Conservation (phyloP, 2,888 invertebrate species). For the Linnaemya vulpina region DNA sequence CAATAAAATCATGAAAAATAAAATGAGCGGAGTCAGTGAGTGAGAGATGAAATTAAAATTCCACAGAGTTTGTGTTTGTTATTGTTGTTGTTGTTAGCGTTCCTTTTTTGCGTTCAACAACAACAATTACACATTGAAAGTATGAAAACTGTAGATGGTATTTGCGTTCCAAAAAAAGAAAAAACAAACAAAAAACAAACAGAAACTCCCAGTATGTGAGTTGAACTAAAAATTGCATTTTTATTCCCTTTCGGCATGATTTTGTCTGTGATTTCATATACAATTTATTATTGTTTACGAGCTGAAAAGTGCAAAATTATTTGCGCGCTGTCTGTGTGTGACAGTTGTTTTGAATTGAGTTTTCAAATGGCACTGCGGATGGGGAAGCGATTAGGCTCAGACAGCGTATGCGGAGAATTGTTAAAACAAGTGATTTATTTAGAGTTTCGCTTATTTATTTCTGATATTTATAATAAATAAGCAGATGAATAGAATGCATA, state of each 20-base stretch:
- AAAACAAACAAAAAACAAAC: conserved; percentile 16
- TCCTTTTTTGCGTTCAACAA: conserved; percentile 38
- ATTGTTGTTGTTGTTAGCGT: not conserved
- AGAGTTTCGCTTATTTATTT: not conserved
- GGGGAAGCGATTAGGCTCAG: not conserved
- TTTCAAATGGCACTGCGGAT: conserved; percentile 15
- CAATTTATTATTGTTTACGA: conserved; percentile 58
- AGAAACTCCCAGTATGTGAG: conserved; percentile 15
- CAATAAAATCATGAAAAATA: conserved; percentile 11
- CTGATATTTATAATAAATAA: not conserved
- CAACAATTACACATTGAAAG: conserved; percentile 25
- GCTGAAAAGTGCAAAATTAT: conserved; percentile 46
- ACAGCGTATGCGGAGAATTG: not conserved
- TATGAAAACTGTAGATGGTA: not conserved
- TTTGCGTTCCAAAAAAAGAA: not conserved
- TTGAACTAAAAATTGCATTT: conserved; percentile 51
- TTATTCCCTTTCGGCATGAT: conserved; percentile 63
- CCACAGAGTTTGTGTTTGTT: conserved; percentile 51
- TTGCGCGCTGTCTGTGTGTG: conserved; percentile 53
- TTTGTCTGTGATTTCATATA: conserved; percentile 69
- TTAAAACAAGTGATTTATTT: conserved; percentile 1
- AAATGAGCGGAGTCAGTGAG: not conserved
- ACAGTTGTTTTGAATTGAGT: conserved; percentile 69
- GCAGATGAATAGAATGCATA: too few relatives aligned
- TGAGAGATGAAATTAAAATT: conserved; percentile 64